phyloP scores from a whole-genome alignment of 2,888 invertebrate species.

The Calephelis perditalis region DNA sequence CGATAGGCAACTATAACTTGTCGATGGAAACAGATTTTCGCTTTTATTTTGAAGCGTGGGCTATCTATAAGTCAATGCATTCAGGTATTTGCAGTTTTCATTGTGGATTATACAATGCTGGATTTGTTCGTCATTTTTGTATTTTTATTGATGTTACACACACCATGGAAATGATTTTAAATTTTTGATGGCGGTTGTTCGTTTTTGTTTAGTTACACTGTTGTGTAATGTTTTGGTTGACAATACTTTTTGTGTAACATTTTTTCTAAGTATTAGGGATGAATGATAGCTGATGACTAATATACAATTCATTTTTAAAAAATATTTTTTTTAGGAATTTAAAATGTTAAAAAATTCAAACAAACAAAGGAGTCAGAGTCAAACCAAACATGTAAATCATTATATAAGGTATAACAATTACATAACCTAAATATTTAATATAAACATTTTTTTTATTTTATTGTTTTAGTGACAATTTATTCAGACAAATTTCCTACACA shows the following conservation, averaged over 20 bases:
- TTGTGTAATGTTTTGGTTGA: not conserved
- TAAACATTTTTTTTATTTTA: too few species aligned
- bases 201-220: not conserved
- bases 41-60: slow-evolving; percentile 43
- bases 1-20: slow-evolving; percentile 33
- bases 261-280: not conserved
- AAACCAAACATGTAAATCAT: too few species aligned
- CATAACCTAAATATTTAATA: too few species aligned
- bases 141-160: not conserved
- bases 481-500: too few species aligned
- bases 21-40: slow-evolving; percentile 47
- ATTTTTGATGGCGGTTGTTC: not conserved
- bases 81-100: slow-evolving; percentile 1
- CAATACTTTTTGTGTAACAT: not conserved
- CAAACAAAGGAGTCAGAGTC: too few species aligned
- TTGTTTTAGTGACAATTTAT: too few species aligned
- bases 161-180: slow-evolving; percentile 5
- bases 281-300: too few species aligned
- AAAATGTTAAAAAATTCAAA: too few species aligned
- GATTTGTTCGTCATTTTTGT: not conserved
- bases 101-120: not conserved
- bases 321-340: too few species aligned
- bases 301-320: too few species aligned
- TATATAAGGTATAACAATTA: too few species aligned
- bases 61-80: slow-evolving; percentile 8